A percentile compares a stretch with the other conserved stretches of the same genome.
Conservation (phyloP, 1,140 invertebrate genomes). For the Rhyzopertha dominica region DNA sequence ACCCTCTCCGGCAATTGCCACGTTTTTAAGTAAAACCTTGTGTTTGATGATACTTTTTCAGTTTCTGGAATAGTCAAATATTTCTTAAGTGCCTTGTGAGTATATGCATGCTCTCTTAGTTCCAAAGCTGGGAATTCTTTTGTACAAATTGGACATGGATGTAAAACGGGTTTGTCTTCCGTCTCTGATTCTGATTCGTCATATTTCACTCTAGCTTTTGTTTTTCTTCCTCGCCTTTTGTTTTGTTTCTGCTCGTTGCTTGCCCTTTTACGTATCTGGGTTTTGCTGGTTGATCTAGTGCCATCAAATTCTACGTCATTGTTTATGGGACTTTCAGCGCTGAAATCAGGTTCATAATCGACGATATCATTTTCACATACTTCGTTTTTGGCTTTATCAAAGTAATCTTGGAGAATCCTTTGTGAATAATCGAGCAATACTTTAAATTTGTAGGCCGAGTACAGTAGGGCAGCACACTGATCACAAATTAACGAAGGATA, state of each 20-base stretch:
- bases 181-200: background rate
- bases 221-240: background rate
- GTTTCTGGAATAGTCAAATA: conserved; percentile 23
- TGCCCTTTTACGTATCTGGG: background rate
- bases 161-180: conserved; percentile 1
- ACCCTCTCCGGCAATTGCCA: background rate
- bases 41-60: conserved; percentile 15
- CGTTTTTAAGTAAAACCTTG: conserved; percentile 15
- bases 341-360: background rate
- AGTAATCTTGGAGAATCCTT: conserved; percentile 8
- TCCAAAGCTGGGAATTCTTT: conserved; percentile 22
- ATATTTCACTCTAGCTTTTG: background rate
- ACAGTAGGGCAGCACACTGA: conserved; percentile 7
- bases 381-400: conserved; percentile 5
- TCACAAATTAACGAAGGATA: conserved; percentile 9
- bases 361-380: conserved; percentile 3
- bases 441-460: conserved; percentile 15
- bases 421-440: conserved; percentile 14
- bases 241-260: conserved; percentile 1
- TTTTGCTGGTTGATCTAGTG: background rate
- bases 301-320: background rate
- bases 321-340: background rate
- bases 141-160: conserved; percentile 26
- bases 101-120: conserved; percentile 20
- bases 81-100: conserved; percentile 25